Conservation (phyloP, 1,140 invertebrate species). For the Trichonephila clavata region DNA sequence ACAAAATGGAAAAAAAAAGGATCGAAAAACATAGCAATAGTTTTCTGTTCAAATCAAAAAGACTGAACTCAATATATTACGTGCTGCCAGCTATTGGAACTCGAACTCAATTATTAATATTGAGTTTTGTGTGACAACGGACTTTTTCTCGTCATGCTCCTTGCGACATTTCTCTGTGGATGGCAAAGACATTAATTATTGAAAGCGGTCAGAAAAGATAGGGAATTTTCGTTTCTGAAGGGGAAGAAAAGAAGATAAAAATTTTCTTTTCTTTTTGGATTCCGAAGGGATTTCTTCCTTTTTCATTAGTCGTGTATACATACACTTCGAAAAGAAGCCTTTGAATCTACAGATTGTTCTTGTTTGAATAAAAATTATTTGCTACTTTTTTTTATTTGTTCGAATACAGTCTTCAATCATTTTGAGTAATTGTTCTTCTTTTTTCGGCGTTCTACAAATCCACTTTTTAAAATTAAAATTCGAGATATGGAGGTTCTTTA, state of each 20-base stretch:
- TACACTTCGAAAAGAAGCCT: not conserved
- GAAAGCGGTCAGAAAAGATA: slow-evolving; percentile 12
- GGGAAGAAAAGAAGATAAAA: not conserved
- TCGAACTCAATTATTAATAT: slow-evolving; percentile 28
- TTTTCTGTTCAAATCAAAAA: not conserved
- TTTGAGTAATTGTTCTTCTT: not conserved
- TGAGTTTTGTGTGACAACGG: slow-evolving; percentile 3
- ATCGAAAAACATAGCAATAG: not conserved
- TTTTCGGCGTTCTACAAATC: not conserved
- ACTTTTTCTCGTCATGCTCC: slow-evolving; percentile 1
- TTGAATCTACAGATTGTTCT: not conserved
- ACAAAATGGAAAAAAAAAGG: not conserved
- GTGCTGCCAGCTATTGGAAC: not conserved
- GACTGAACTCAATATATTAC: not conserved
- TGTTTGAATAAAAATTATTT: slow-evolving; percentile 4
- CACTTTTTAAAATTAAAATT: slow-evolving; percentile 29
- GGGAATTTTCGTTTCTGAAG: not conserved
- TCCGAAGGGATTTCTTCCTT: not conserved
- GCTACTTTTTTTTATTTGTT: not conserved
- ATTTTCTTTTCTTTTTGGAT: not conserved
- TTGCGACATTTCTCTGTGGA: not conserved
- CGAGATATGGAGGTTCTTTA: not conserved
- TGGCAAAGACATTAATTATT: slow-evolving; percentile 1
- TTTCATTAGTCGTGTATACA: not conserved
- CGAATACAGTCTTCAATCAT: not conserved